Evolutionary conservation across 2,113 vertebrate genomes (phyloP).

Genomic region (Callorhinus ursinus): DNA sequence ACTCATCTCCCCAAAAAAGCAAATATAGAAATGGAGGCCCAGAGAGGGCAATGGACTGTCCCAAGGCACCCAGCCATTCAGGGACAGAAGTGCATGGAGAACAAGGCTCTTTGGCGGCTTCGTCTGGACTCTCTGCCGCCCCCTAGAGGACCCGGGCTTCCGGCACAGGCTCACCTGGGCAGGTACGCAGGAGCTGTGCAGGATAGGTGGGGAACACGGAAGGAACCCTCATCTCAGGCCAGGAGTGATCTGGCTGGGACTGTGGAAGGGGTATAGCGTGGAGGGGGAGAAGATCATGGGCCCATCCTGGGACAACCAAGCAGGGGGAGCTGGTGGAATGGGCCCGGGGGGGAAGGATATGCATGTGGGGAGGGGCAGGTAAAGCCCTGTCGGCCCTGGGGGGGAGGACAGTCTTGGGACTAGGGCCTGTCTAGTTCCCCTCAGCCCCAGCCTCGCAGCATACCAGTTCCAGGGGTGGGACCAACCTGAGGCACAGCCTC

Average conservation of each 20-base stretch:
- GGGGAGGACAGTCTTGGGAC: background rate
- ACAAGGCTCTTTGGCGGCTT: background rate
- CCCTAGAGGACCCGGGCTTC: conserved; percentile 17
- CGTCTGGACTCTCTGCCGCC: conserved; percentile 46
- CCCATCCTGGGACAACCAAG: background rate
- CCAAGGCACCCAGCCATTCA: background rate
- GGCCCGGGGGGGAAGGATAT: background rate
- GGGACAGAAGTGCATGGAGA: background rate
- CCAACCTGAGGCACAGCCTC: background rate
- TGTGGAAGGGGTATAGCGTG: background rate
- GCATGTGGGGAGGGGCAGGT: background rate
- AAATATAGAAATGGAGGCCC: background rate
- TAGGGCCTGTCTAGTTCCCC: background rate
- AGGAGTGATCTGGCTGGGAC: background rate
- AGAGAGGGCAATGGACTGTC: background rate
- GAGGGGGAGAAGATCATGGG: too few species aligned
- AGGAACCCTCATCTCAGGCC: background rate
- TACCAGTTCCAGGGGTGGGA: background rate
- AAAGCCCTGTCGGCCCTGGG: background rate
- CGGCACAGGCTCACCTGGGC: background rate
- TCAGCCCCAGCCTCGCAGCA: background rate
- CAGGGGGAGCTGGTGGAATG: background rate
- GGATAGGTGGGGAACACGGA: background rate
- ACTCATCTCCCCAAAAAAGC: background rate
- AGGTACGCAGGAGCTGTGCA: accelerated